phyloP scores from a whole-genome alignment of 2,888 invertebrate species.

The Pocota personata region DNA sequence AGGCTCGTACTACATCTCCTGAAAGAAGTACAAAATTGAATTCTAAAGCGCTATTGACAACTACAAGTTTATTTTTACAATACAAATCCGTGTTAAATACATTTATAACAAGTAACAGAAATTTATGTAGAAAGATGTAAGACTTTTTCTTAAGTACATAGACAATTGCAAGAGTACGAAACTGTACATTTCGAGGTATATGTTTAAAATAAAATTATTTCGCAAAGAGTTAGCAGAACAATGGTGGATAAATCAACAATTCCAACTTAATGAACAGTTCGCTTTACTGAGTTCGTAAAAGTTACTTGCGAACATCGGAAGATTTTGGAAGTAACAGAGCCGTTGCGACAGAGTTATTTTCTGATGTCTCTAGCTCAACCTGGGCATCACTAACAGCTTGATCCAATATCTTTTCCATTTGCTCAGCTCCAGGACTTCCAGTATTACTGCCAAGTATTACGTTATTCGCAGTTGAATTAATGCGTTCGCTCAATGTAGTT shows the following conservation, averaged over 20 bases:
- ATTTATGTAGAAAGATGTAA: conserved; percentile 57
- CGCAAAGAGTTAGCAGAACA: conserved; percentile 14
- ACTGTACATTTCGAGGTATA: conserved; percentile 68
- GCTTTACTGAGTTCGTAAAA: background rate
- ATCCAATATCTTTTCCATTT: background rate
- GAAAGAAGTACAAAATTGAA: background rate
- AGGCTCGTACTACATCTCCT: too few species aligned
- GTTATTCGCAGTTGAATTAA: conserved; percentile 1
- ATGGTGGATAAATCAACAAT: conserved; percentile 15
- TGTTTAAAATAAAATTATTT: conserved; percentile 46
- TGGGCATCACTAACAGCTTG: background rate
- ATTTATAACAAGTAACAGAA: conserved; percentile 51
- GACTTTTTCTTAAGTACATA: conserved; percentile 65
- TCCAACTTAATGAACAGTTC: conserved; percentile 1
- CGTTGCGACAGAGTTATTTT: conserved; percentile 16
- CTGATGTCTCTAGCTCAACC: background rate
- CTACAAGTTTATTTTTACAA: conserved; percentile 53
- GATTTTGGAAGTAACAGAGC: conserved; percentile 39
- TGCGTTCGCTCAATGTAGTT: background rate
- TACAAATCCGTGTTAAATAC: conserved; percentile 46
- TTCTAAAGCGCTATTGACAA: conserved; percentile 10
- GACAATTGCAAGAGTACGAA: conserved; percentile 59
- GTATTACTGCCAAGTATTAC: background rate
- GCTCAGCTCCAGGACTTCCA: conserved; percentile 6
- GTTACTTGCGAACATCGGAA: conserved; percentile 21